Evolutionary conservation across 2,113 vertebrate species (phyloP), one percentile per base, ranked within the genome.

Genomic region (cattle (Bos taurus)): DNA sequence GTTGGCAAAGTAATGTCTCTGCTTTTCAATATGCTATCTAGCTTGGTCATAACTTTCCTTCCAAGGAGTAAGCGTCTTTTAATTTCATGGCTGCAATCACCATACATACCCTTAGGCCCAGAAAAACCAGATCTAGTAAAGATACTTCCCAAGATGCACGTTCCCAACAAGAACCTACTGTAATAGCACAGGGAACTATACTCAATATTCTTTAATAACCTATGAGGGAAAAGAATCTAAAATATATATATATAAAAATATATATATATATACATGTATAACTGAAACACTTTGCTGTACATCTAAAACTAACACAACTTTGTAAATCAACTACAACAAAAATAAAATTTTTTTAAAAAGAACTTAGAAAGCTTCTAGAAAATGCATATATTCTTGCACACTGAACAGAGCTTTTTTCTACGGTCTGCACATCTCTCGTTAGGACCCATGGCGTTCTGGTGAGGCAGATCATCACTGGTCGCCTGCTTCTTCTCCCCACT

Each of bases 251-350:
- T 8, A 8, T 2, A 77, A 3, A n/a, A 36, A 40, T 13, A 74
- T 6, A 40, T 1, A 46, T 2, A 36, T 1, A 36, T 9, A 80
- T 1, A 48, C 3, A 17, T 0, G 4, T 80, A 19, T 50, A 50
- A 50, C 15, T 50, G 46, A 81, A 50, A 50, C 46, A 33, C 46
- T 48, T 17, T 50, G 78, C 46, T 50, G 2, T 81, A 81, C 46
- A 50, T 2, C 78, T 81, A 5, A 50, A 81, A 48, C 43, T 28
- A 28, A 81, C 16, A 19, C 43, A 78, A 78, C 43, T 16, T 21
- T 50, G 78, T 33, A 50, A 81, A 81, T 46, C 25, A 77, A 43
- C 23, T 77, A 77, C 28, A 80, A 80, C 16, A 50, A 50, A 81
- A 50, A 50, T 50, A 30, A 80, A 80, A 1, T 28, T 48, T 77